phyloP scores from a whole-genome alignment of 2,113 vertebrate genomes.

The Thomomys bottae region DNA sequence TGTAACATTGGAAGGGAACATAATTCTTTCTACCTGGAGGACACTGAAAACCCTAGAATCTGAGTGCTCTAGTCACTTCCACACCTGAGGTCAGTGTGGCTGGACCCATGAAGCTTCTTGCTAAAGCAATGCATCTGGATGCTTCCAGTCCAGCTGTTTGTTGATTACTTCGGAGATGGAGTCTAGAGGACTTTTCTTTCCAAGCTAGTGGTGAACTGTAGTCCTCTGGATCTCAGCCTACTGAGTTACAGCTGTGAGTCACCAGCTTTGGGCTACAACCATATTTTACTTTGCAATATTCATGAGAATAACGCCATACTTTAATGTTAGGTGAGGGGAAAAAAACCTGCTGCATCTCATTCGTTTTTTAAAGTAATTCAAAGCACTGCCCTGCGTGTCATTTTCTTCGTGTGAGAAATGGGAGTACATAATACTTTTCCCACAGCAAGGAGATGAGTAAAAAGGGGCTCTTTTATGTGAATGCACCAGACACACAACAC shows the following conservation, averaged over 20 bases:
- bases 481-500: not conserved
- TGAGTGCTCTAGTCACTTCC: not conserved
- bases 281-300: not conserved
- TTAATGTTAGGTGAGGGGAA: not conserved
- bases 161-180: too few relatives aligned
- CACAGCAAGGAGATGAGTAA: not conserved
- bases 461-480: not conserved
- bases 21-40: slow-evolving; percentile 31
- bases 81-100: not conserved
- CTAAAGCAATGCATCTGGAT: not conserved
- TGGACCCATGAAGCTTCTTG: not conserved
- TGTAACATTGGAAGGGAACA: not conserved
- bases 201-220: too few relatives aligned
- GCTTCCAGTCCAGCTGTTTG: too few relatives aligned
- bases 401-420: slow-evolving; percentile 1
- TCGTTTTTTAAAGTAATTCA: not conserved
- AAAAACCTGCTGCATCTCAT: not conserved
- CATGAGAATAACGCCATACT: not conserved
- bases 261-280: not conserved
- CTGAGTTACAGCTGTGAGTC: too few relatives aligned
- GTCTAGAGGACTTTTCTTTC: too few relatives aligned
- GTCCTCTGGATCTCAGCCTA: too few relatives aligned
- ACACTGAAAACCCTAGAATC: not conserved
- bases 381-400: not conserved
- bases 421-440: not conserved